Evolutionary conservation across 2,113 vertebrate species (phyloP).

Genomic region (Catagonus wagneri): DNA sequence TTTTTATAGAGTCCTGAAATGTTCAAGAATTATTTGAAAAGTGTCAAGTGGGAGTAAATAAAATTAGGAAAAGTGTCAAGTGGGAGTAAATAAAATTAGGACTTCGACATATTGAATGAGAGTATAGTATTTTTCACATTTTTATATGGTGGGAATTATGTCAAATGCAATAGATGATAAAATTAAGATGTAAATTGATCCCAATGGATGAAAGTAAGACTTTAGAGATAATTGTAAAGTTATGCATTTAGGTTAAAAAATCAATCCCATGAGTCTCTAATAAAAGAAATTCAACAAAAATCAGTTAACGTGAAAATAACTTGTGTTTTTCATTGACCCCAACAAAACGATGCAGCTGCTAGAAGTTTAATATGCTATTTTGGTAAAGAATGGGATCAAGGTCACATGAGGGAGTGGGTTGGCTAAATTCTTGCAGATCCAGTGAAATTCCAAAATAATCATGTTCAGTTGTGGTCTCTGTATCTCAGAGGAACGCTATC

Average conservation of each 20-base stretch:
- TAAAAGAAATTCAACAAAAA: constrained; percentile 36
- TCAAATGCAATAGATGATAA: constrained; percentile 19
- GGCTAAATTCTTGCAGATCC: background rate
- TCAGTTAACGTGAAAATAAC: constrained; percentile 22
- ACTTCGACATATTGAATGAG: background rate
- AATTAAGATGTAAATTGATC: background rate
- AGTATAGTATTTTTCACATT: background rate
- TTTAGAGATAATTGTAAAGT: background rate
- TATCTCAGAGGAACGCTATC: background rate
- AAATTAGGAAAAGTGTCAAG: background rate
- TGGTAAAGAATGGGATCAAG: background rate
- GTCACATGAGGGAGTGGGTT: background rate
- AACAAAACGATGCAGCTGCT: background rate
- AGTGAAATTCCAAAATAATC: background rate
- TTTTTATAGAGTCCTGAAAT: background rate
- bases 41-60: background rate
- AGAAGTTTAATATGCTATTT: background rate
- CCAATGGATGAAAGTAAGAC: background rate
- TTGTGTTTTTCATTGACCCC: background rate
- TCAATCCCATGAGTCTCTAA: background rate
- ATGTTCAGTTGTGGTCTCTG: background rate
- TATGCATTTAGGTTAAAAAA: background rate
- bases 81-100: constrained; percentile 9
- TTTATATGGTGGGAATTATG: background rate
- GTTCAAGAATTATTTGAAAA: constrained; percentile 4